Evolutionary conservation across 2,113 vertebrate genomes (phyloP).

Genomic region (Xenopus laevis): DNA sequence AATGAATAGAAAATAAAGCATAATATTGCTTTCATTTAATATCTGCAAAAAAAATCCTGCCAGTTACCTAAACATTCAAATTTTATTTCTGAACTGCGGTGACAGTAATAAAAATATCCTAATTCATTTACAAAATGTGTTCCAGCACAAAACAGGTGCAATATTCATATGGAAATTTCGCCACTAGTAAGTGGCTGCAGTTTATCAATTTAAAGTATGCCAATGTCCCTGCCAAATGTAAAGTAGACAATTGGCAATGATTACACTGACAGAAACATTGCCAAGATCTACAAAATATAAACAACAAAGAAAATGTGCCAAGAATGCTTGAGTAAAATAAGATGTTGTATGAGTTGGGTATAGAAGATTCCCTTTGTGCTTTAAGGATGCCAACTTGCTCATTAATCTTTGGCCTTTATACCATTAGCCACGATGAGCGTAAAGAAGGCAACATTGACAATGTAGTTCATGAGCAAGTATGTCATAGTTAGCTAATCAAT

Average conservation of each 20-base stretch:
- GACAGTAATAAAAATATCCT: neutral
- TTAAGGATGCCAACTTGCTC: neutral
- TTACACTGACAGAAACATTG: constrained; percentile 7
- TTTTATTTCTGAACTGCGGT: neutral
- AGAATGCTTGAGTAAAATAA: constrained; percentile 8
- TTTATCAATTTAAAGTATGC: constrained; percentile 24
- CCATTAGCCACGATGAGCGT: neutral
- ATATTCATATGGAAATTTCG: constrained; percentile 34
- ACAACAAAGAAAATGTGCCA: constrained; percentile 20
- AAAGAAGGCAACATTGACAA: neutral
- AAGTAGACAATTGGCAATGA: constrained; percentile 35
- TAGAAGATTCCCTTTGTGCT: constrained; percentile 2
- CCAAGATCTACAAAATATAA: constrained; percentile 30
- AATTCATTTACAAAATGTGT: constrained; percentile 3
- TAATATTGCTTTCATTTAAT: no score
- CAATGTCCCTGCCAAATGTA: constrained; percentile 25
- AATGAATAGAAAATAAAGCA: no score
- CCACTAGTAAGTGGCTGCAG: constrained; percentile 19
- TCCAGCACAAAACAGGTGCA: constrained; percentile 21
- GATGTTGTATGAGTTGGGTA: constrained; percentile 7
- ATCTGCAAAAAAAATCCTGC: no score
- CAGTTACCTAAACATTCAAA: neutral
- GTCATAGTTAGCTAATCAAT: neutral
- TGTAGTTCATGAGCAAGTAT: neutral
- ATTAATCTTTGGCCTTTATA: neutral